Percentiles rank a stretch among this genome's conserved stretches.
Evolutionary conservation across 2,113 vertebrate genomes (phyloP).

Genomic region (Oryzias celebensis): DNA sequence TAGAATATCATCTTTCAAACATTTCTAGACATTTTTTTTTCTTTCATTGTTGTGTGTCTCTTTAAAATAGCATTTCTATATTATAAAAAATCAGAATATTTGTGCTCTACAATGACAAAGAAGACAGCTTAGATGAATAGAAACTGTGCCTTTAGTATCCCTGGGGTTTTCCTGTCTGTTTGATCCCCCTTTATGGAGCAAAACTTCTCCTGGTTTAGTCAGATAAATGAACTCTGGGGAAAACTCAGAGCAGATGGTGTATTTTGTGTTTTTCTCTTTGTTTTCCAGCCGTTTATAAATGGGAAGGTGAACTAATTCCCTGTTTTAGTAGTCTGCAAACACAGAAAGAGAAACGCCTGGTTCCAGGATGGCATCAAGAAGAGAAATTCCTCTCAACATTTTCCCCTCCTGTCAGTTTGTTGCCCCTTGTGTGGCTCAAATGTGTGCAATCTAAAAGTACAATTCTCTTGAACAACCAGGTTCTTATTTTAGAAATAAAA

Average conservation of each 20-base stretch:
- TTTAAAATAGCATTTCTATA: no score
- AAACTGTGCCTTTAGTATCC: not conserved
- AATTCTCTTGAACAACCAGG: not conserved
- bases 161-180: constrained; percentile 2
- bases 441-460: no score
- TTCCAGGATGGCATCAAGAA: constrained; percentile 2
- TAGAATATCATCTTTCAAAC: no score
- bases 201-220: not conserved
- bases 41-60: no score
- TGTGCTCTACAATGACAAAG: not conserved
- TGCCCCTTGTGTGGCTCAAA: constrained; percentile 17
- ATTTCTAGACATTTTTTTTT: no score
- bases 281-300: not conserved
- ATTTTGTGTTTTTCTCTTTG: not conserved
- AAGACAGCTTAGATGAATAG: constrained; percentile 1
- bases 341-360: constrained; percentile 15
- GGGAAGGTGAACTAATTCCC: not conserved
- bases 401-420: constrained; percentile 32
- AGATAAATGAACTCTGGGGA: constrained; percentile 1
- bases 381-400: not conserved
- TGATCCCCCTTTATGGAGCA: constrained; percentile 13
- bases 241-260: not conserved
- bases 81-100: no score
- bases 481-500: not conserved
- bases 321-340: constrained; percentile 11